Conservation (phyloP, 2,888 invertebrate species). For the Cremastobaeus sp. region DNA sequence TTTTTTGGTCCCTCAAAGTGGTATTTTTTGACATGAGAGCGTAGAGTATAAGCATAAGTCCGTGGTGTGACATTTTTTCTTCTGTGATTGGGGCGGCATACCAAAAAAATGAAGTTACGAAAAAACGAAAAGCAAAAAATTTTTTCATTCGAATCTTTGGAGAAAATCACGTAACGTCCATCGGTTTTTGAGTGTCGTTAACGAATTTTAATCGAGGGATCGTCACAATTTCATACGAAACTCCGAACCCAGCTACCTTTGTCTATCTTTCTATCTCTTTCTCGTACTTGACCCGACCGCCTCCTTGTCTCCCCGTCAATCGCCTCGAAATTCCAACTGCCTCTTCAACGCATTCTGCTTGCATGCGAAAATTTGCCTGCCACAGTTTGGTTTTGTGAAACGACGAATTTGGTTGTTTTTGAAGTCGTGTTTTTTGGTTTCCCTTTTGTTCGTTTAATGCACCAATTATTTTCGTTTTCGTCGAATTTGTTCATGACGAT, state of each 20-base stretch:
- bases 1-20: slow-evolving; percentile 54
- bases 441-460: slow-evolving; percentile 82
- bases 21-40: slow-evolving; percentile 70
- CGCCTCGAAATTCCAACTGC: slow-evolving; percentile 55
- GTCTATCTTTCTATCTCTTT: slow-evolving; percentile 49
- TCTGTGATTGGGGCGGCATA: slow-evolving; percentile 93
- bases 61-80: slow-evolving; percentile 90
- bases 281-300: slow-evolving; percentile 6
- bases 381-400: slow-evolving; percentile 77
- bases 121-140: slow-evolving; percentile 11
- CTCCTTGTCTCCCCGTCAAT: slow-evolving; percentile 31
- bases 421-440: slow-evolving; percentile 79
- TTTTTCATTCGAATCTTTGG: slow-evolving; percentile 18
- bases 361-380: slow-evolving; percentile 77
- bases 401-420: slow-evolving; percentile 83
- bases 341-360: slow-evolving; percentile 78
- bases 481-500: slow-evolving; percentile 80
- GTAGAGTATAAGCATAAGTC: slow-evolving; percentile 72
- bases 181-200: slow-evolving; percentile 87
- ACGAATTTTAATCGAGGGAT: slow-evolving; percentile 72
- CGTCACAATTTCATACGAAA: slow-evolving; percentile 81
- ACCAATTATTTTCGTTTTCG: slow-evolving; percentile 83
- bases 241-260: slow-evolving; percentile 78
- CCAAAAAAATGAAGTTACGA: slow-evolving; percentile 69
- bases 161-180: slow-evolving; percentile 79